Percentiles rank a stretch among this genome's conserved stretches.
phyloP scores from a whole-genome alignment of 2,797 vertebrate genomes.

The Myiotriccus ornatus region DNA sequence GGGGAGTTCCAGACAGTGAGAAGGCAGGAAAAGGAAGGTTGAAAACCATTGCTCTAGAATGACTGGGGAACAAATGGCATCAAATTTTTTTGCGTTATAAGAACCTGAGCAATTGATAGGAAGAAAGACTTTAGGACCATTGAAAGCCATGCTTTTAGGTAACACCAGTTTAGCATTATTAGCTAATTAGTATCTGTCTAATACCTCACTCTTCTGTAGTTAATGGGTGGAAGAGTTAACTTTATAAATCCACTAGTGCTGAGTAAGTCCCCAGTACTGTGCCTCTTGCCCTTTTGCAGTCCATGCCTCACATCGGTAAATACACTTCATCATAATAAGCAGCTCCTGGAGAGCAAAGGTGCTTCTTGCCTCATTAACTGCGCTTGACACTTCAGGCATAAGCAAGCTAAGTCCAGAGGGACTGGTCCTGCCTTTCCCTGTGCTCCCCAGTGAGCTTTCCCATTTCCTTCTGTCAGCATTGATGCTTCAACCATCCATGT shows the following conservation, averaged over 20 bases:
- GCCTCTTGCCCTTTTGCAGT: neutral
- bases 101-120: neutral
- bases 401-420: neutral
- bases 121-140: neutral
- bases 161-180: neutral
- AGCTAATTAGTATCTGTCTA: neutral
- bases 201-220: neutral
- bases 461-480: slow-evolving; percentile 56
- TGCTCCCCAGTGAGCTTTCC: slow-evolving; percentile 37
- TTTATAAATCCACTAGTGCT: neutral
- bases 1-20: neutral
- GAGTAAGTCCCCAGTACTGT: neutral
- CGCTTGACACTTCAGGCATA: neutral
- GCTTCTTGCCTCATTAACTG: slow-evolving; percentile 43
- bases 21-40: neutral
- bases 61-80: neutral
- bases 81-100: neutral
- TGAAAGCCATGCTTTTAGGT: neutral
- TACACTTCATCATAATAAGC: slow-evolving; percentile 2
- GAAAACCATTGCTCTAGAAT: neutral
- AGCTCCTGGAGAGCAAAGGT: slow-evolving; percentile 42
- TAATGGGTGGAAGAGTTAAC: slow-evolving; percentile 26
- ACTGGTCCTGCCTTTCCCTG: slow-evolving; percentile 7
- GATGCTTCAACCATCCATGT: slow-evolving; percentile 53
- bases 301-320: neutral